Evolutionary conservation across 2,113 vertebrate species (phyloP).

Genomic region (Ibidorhyncha struthersii): DNA sequence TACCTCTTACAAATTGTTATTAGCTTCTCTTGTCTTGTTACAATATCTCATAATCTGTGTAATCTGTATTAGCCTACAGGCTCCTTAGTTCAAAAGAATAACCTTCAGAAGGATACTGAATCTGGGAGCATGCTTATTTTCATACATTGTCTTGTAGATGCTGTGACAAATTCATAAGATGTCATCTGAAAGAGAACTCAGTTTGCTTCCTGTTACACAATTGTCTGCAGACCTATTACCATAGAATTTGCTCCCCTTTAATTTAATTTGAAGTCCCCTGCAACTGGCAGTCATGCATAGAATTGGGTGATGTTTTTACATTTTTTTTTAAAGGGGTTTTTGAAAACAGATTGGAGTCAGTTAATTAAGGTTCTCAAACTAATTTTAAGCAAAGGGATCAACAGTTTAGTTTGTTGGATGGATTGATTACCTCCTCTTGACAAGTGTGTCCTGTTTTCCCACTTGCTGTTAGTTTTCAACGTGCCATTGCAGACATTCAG

Average conservation of each 20-base stretch:
- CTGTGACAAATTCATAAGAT: background rate
- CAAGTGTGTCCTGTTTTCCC: background rate
- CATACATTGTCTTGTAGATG: background rate
- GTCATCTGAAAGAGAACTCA: background rate
- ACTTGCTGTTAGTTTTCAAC: background rate
- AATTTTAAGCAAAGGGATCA: background rate
- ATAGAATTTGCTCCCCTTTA: background rate
- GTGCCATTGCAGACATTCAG: background rate
- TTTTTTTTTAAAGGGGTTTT: background rate
- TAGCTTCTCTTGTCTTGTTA: background rate
- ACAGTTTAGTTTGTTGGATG: background rate
- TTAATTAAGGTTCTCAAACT: background rate
- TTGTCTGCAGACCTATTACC: background rate
- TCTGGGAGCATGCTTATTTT: background rate
- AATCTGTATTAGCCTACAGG: background rate
- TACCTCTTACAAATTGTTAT: background rate
- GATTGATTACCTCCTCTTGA: background rate
- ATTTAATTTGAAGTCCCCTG: background rate
- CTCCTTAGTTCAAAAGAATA: background rate
- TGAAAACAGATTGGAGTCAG: background rate
- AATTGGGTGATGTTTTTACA: background rate
- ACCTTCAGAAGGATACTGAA: background rate
- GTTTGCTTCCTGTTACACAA: background rate
- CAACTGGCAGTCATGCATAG: background rate
- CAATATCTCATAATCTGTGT: background rate